Percentiles rank a stretch among this genome's conserved stretches.
phyloP scores from a whole-genome alignment of 2,113 vertebrate species.

The Mobula hypostoma region DNA sequence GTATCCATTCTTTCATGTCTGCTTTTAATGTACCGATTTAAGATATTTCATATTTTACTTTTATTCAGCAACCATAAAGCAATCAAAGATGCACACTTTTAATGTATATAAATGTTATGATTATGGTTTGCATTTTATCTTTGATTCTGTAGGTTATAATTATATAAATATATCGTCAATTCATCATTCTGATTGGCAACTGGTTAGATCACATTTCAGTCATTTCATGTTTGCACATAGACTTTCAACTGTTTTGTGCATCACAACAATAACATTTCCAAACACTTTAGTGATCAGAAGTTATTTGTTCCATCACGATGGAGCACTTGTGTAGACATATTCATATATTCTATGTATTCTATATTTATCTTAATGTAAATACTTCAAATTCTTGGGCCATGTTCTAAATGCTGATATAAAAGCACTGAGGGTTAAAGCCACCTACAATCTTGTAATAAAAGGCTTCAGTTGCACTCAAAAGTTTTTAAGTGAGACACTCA shows the following conservation, averaged over 20 bases:
- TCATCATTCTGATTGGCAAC: neutral
- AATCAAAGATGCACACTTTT: neutral
- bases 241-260: neutral
- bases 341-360: no score
- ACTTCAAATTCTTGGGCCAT: neutral
- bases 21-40: neutral
- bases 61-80: slow-evolving; percentile 11
- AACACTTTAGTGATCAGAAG: neutral
- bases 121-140: neutral
- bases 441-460: neutral
- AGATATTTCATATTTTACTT: neutral
- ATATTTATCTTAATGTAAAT: neutral
- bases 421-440: neutral
- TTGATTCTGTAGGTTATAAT: neutral
- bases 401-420: neutral
- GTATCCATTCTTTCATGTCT: slow-evolving; percentile 1
- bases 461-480: neutral
- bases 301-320: neutral
- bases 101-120: neutral
- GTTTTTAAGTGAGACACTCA: no score
- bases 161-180: neutral
- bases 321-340: no score
- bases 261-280: neutral
- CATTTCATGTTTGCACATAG: neutral
- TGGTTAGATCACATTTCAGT: neutral